phyloP scores from a whole-genome alignment of 2,797 vertebrate species.

The Cichlasoma orientale region DNA sequence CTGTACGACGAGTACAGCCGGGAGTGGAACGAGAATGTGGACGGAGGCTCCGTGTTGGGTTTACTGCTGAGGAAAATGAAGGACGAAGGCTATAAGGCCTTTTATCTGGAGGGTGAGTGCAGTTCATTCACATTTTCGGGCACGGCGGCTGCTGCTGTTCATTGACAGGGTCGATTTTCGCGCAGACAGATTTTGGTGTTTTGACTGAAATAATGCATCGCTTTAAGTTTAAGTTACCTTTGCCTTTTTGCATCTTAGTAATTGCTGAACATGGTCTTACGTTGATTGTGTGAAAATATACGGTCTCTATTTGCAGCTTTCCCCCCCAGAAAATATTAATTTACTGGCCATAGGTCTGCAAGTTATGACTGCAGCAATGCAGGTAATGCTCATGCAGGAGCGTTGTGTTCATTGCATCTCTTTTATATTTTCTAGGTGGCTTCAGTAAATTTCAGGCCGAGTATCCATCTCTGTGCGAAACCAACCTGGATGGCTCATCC shows the following conservation, averaged over 20 bases:
- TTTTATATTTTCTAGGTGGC: conserved; percentile 76
- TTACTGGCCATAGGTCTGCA: not conserved
- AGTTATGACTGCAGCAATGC: not conserved
- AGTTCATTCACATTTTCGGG: conserved; percentile 41
- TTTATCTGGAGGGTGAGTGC: conserved; percentile 90
- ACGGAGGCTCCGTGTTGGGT: conserved; percentile 89
- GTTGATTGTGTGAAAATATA: not conserved
- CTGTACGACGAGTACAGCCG: conserved; percentile 92
- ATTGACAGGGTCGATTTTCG: conserved; percentile 19
- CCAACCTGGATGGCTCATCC: conserved; percentile 88
- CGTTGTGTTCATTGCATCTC: not conserved
- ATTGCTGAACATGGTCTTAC: not conserved
- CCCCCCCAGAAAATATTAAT: not conserved
- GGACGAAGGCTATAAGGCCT: conserved; percentile 92
- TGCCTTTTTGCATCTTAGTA: not conserved
- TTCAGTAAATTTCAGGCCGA: conserved; percentile 96
- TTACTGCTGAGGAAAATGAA: conserved; percentile 91
- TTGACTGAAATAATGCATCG: not conserved
- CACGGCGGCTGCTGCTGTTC: conserved; percentile 6
- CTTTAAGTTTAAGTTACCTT: not conserved
- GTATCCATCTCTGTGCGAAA: conserved; percentile 90
- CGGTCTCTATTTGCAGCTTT: not conserved
- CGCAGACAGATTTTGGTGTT: not conserved
- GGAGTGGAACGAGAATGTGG: conserved; percentile 93
- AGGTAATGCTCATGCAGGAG: not conserved